Base-by-base conservation (phyloP, 2,113 vertebrate species). In the Leiothrix lutea region DNA sequence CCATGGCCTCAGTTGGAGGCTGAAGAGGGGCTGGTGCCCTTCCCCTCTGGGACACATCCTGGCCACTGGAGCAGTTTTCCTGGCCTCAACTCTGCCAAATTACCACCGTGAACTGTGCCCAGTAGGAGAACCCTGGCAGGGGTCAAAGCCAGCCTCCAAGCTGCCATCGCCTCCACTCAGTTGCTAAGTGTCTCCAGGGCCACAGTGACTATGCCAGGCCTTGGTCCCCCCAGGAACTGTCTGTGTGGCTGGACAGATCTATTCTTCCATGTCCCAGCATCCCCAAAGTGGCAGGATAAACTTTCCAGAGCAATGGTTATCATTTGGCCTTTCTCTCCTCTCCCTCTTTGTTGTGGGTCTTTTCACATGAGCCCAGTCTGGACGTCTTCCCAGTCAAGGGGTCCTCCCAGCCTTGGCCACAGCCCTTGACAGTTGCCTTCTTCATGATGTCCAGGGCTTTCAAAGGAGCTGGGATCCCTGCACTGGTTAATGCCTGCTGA, bases 401-500 rank as follows among this genome's bases (percentile, higher is more conserved):
- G 94, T 96, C 92, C 94, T 92, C 94, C 94, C 96, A 95, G 80
- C 94, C 97, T 92, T 50, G 19, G 50, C 86, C 25, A 51, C 8
- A 40, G 69, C 56, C 51, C 65, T 62, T 11, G 15, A 54, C 4
- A 36, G 71, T 79, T 58, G 82, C 72, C 97, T 88, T 89, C 95
- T 89, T 48, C 14, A 48, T 56, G 67, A 84, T 62, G 69, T 95
- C 92, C 33, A 45, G 93, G 92, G 88, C 69, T 97, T 97, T 98
- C 97, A 95, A 80, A 97, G 97, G 95, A 97, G 88, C 82, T 28
- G 50, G 69, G 95, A 98, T 97, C 95, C 92, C 96, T 86, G 83
- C 96, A 66, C 35, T 97, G 97, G 97, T 98, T 98, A 98, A 98
- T 98, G 97, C 97, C 97, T 35, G 16, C 94, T 98, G 98, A 98